Evolutionary conservation across 2,888 invertebrate species (phyloP).

Genomic region (Andrena fulva): DNA sequence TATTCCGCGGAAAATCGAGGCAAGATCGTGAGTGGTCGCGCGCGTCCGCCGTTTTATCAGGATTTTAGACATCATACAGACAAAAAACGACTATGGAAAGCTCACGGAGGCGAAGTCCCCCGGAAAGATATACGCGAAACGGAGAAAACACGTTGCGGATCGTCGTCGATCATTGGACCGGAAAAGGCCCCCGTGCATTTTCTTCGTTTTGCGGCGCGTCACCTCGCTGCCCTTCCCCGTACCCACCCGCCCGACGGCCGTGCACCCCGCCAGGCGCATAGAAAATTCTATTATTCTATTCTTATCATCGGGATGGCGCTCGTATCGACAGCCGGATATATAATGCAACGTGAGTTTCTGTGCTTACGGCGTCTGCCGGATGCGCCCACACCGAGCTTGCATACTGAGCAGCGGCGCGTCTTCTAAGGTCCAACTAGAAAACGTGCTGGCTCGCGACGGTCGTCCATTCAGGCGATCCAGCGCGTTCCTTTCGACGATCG

Average conservation of each 20-base stretch:
- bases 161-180: constrained; percentile 62
- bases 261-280: constrained; percentile 65
- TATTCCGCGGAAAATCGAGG: background rate
- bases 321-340: constrained; percentile 77
- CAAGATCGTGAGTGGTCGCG: background rate
- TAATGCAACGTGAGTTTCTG: constrained; percentile 82
- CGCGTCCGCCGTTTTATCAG: constrained; percentile 50
- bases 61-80: constrained; percentile 42
- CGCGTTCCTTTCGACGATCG: constrained; percentile 19
- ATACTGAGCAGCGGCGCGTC: constrained; percentile 77
- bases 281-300: constrained; percentile 80
- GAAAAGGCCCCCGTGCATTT: constrained; percentile 54
- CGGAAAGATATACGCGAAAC: constrained; percentile 62
- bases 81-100: constrained; percentile 49
- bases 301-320: constrained; percentile 74
- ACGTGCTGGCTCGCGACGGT: constrained; percentile 73
- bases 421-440: constrained; percentile 73
- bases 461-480: constrained; percentile 22
- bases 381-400: constrained; percentile 82
- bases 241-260: background rate
- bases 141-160: constrained; percentile 48
- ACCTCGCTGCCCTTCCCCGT: constrained; percentile 5
- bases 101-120: constrained; percentile 50
- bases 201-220: constrained; percentile 61
- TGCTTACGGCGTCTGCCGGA: constrained; percentile 80